Conservation (phyloP, 2,888 invertebrate genomes). For the Chouioia cunea region DNA sequence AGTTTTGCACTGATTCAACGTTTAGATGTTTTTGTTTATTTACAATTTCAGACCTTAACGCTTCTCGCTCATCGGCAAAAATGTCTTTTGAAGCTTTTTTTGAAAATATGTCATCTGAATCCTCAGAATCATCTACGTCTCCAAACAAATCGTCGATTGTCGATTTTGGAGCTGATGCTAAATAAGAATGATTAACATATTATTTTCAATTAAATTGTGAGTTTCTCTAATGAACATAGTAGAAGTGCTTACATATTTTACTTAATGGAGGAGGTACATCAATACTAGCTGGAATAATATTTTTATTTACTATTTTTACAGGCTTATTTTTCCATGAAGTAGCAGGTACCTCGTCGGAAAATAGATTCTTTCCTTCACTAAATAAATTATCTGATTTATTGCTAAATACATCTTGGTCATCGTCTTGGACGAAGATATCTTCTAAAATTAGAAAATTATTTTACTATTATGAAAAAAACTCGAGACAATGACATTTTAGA, state of each 20-base stretch:
- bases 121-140: slow-evolving; percentile 64
- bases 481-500: not conserved
- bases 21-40: slow-evolving; percentile 54
- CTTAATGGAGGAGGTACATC: slow-evolving; percentile 66
- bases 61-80: slow-evolving; percentile 35
- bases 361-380: slow-evolving; percentile 54
- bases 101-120: slow-evolving; percentile 65
- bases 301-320: slow-evolving; percentile 55
- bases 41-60: slow-evolving; percentile 27
- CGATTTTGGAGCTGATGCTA: slow-evolving; percentile 63
- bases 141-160: slow-evolving; percentile 66
- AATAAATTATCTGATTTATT: slow-evolving; percentile 57
- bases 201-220: slow-evolving; percentile 1
- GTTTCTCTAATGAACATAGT: slow-evolving; percentile 11
- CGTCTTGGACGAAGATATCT: slow-evolving; percentile 59
- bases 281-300: slow-evolving; percentile 63
- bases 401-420: slow-evolving; percentile 55
- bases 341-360: slow-evolving; percentile 56
- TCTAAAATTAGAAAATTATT: slow-evolving; percentile 52
- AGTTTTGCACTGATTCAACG: slow-evolving; percentile 44
- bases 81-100: slow-evolving; percentile 56
- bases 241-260: slow-evolving; percentile 56
- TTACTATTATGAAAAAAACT: not conserved
- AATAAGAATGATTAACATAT: slow-evolving; percentile 35
- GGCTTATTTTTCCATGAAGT: slow-evolving; percentile 56